A percentile compares a stretch with the other conserved stretches of the same genome.
Conservation (phyloP, 1,140 invertebrate species). For the Euwallacea similis region DNA sequence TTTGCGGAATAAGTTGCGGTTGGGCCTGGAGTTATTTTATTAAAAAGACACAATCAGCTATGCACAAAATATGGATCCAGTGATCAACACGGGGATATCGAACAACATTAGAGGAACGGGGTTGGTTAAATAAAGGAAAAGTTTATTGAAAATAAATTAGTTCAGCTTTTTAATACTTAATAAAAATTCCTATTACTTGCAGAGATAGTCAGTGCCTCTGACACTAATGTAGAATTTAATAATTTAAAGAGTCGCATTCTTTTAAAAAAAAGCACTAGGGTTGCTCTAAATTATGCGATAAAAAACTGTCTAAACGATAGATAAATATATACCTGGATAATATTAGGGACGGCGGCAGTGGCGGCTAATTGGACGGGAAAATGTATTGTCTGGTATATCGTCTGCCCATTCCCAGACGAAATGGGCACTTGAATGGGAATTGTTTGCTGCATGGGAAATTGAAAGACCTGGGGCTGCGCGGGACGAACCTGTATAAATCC, state of each 20-base stretch:
- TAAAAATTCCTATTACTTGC: not conserved
- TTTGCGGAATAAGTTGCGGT: slow-evolving; percentile 65
- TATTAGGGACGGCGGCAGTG: slow-evolving; percentile 58
- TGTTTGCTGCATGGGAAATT: slow-evolving; percentile 81
- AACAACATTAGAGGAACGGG: too few relatives aligned
- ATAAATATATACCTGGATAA: slow-evolving; percentile 53
- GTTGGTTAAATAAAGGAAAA: too few relatives aligned
- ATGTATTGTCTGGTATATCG: slow-evolving; percentile 90
- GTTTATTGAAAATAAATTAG: too few relatives aligned
- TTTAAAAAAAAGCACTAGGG: too few relatives aligned
- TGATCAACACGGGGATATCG: not conserved
- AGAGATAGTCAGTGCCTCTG: not conserved
- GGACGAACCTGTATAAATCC: slow-evolving; percentile 54
- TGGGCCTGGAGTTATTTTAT: slow-evolving; percentile 42
- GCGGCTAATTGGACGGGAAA: slow-evolving; percentile 80
- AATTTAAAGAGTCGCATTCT: too few relatives aligned
- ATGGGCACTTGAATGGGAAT: slow-evolving; percentile 93
- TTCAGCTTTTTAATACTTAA: not conserved
- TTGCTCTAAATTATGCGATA: too few relatives aligned
- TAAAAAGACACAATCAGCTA: not conserved
- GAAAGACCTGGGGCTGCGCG: slow-evolving; percentile 63
- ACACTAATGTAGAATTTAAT: too few relatives aligned
- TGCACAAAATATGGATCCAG: not conserved
- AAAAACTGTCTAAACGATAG: not conserved
- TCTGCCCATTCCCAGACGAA: slow-evolving; percentile 85